Evolutionary conservation across 2,797 vertebrate genomes (phyloP), one percentile per base, ranked within the genome.

Genomic region (Neomorphus geoffroyi): DNA sequence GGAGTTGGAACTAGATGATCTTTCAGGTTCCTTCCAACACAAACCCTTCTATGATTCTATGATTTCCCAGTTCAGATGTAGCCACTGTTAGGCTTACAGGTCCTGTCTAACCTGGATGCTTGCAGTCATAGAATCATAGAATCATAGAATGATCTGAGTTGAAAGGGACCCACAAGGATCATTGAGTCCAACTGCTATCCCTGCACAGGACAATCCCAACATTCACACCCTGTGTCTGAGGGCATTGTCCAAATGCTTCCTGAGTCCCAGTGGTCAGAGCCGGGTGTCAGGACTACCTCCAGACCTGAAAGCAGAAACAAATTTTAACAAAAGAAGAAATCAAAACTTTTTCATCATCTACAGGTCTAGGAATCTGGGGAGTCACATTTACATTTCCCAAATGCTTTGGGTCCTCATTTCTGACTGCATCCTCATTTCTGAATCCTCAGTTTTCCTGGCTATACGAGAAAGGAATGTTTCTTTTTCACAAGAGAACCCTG

Each of bases 241-340:
- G n/a, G n/a, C n/a, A n/a, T 41, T 41, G 39, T 14, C 39, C 39
- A 41, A 41, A 41, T 41, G 39, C 39, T 41, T 41, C 39, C 14
- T 41, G 39, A 41, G 39, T 27, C 39, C 2, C 71, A 30, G 2
- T 1, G 2, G 23, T 48, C 71, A 62, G 74, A 48, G 35, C 18
- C 24, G 45, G 33, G 19, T 6, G 15, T 0, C 11, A 66, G 79
- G 21, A 0, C 18, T 30, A 50, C 83, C 48, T 21, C 0, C 0
- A 50, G 17, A 43, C 17, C 50, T 14, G 16, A 33, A 19, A 72
- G 28, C 22, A 62, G 28, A 61, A 51, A 46, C 16, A 33, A 46
- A 28, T 30, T 14, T 1, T 5, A 16, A 46, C n/a, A 33, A 28
- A 41, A 50, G 13, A 66, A 37, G 18, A 45, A 51, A 80, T 35